These are phyloP conservation scores for Vanessa atalanta DNA, from an alignment of 1,140 invertebrate genomes.

Conservation along the genomic window DNA sequence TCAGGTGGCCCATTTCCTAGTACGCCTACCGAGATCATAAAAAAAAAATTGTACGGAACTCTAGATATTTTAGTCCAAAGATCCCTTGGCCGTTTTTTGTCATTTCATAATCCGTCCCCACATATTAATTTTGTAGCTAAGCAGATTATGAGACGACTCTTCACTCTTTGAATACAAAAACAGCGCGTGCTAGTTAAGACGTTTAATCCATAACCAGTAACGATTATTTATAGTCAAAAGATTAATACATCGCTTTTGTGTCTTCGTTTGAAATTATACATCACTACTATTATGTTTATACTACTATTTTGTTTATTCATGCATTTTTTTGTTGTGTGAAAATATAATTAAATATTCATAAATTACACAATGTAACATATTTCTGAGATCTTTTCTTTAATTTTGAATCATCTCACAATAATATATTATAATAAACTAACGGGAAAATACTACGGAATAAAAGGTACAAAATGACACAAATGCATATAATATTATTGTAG, in stretches of 20 bases:
- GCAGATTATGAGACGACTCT: constrained; percentile 14
- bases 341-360: background rate
- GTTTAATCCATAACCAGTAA: constrained; percentile 8
- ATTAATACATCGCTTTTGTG: constrained; percentile 17
- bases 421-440: too few relatives aligned
- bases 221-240: constrained; percentile 2
- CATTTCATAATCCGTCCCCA: constrained; percentile 6
- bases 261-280: constrained; percentile 7
- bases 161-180: background rate
- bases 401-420: too few relatives aligned
- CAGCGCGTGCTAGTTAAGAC: constrained; percentile 4
- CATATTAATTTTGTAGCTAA: constrained; percentile 25
- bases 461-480: too few relatives aligned
- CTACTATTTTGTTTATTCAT: background rate
- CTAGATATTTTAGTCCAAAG: too few relatives aligned
- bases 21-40: too few relatives aligned
- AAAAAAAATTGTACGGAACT: too few relatives aligned
- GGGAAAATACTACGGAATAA: too few relatives aligned
- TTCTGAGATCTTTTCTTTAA: background rate
- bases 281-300: background rate
- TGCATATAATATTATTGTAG: too few relatives aligned
- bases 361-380: background rate
- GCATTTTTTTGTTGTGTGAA: background rate
- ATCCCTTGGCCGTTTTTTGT: background rate
- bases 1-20: too few relatives aligned